Percentiles rank a stretch among this genome's conserved stretches.
These are phyloP conservation scores for Cyprinodon tularosa DNA, from an alignment of 2,113 vertebrate genomes.

Conservation along the genomic window DNA sequence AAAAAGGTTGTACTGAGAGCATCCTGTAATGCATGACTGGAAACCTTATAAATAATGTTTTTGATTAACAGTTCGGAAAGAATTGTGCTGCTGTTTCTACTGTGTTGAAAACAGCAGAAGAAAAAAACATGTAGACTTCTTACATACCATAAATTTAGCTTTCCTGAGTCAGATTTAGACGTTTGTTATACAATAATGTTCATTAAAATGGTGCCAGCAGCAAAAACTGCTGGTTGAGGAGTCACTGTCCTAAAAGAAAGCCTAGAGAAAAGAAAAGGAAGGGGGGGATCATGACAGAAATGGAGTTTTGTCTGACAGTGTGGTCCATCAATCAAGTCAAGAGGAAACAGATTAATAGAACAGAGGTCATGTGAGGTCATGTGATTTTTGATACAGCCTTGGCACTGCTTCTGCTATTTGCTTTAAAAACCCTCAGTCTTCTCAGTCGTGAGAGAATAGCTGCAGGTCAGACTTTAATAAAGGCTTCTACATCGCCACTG, in stretches of 20 bases:
- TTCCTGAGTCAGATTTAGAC: constrained; percentile 8
- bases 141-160: constrained; percentile 16
- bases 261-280: constrained; percentile 13
- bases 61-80: constrained; percentile 38
- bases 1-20: constrained; percentile 12
- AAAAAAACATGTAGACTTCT: constrained; percentile 21
- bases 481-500: constrained; percentile 40
- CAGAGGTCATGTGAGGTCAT: constrained; percentile 29
- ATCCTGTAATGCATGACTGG: constrained; percentile 25
- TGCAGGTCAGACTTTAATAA: constrained; percentile 63
- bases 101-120: constrained; percentile 11
- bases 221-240: neutral
- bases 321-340: constrained; percentile 30
- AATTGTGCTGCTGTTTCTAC: constrained; percentile 27
- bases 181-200: constrained; percentile 20
- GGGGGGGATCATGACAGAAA: constrained; percentile 25
- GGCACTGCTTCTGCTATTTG: constrained; percentile 26
- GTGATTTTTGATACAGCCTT: constrained; percentile 28
- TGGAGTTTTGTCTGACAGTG: neutral
- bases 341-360: neutral
- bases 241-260: constrained; percentile 20
- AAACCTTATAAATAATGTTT: constrained; percentile 47
- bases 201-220: constrained; percentile 11
- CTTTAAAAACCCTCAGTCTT: constrained; percentile 46
- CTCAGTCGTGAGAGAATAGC: constrained; percentile 54